Base-by-base conservation (phyloP, 2,797 vertebrate species). In the Bradypodion pumilum region DNA sequence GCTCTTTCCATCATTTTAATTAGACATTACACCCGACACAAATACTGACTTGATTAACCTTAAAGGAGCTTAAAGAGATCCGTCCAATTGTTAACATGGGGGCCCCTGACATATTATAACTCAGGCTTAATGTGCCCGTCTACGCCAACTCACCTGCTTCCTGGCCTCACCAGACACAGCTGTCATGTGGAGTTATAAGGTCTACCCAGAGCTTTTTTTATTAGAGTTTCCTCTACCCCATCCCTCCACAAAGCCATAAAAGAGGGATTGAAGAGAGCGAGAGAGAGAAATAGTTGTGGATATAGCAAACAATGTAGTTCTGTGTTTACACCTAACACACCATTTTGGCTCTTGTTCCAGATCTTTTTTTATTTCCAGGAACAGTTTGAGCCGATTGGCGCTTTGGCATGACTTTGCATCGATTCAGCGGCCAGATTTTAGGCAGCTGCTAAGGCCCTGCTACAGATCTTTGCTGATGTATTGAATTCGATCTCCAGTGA, bases 41-140 rank as follows among this genome's bases (percentile, higher is more conserved):
- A 96, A 96, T 94, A 95, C 95, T 74, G 90, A 95, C 94, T 95
- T 96, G 95, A 96, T 96, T 96, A 96, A 96, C 95, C 95, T 96
- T 95, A 96, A 95, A 96, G 95, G 94, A 95, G 92, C 94, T 88
- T 93, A 65, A 94, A 96, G 95, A 93, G 90, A 91, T 91, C 96
- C 91, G 70, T 86, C 87, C 90, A 90, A 94, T 96, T 86, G 78
- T 96, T 96, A 96, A 92, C 94, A 94, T 13, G 0, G 91, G 19
- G 92, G 92, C 92, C 93, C 93, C 93, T 94, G 94, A 95, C 94
- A 96, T 92, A 73, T 91, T 91, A 95, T 95, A 96, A 95, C 88
- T 96, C 95, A 95, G 81, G 88, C 88, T 76, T 95, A 95, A 93
- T 94, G 90, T 93, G 95, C 93, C 90, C 94, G 89, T 88, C 91